Conservation (phyloP, 2,113 vertebrate species). For the Spea bombifrons region DNA sequence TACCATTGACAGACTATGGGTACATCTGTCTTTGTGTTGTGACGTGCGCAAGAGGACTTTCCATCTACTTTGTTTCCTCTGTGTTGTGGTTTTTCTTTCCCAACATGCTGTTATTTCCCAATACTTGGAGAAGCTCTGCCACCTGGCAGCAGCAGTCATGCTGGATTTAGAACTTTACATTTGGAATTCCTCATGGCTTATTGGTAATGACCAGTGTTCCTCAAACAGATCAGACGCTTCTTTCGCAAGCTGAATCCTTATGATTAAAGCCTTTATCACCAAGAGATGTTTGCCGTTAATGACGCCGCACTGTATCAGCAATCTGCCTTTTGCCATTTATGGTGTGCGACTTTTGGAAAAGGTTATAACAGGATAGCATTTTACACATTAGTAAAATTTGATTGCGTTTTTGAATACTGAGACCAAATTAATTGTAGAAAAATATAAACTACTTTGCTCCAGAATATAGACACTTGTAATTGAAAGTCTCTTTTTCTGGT, state of each 20-base stretch:
- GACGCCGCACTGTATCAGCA: neutral
- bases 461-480: no score
- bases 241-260: neutral
- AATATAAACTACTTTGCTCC: no score
- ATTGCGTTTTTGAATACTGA: no score
- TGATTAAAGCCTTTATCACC: neutral
- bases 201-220: constrained; percentile 5
- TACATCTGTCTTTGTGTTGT: constrained; percentile 14
- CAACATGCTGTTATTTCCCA: constrained; percentile 31
- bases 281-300: neutral
- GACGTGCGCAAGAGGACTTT: constrained; percentile 35
- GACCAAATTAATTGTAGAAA: no score
- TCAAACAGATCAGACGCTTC: neutral
- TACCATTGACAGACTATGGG: neutral
- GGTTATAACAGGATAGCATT: neutral
- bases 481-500: no score
- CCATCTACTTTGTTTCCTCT: constrained; percentile 29
- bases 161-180: constrained; percentile 22
- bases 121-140: constrained; percentile 19
- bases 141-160: constrained; percentile 36
- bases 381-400: no score
- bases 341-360: neutral
- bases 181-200: constrained; percentile 19
- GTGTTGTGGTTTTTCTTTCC: constrained; percentile 37
- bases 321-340: neutral